Conservation (phyloP, 2,797 vertebrate species). For the Enteromius argenteus region DNA sequence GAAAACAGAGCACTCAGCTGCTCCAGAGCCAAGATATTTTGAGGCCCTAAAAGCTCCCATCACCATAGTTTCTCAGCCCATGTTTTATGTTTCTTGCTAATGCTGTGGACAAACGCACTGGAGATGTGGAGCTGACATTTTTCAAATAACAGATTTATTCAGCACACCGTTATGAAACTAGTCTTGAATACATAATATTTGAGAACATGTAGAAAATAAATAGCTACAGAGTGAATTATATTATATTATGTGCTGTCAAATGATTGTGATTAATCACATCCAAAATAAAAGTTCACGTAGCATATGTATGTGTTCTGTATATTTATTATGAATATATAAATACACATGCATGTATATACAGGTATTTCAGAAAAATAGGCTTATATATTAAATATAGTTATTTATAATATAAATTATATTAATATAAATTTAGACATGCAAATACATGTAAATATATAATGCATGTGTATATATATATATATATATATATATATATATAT, state of each 20-base stretch:
- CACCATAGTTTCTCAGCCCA: not conserved
- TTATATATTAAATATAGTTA: too few relatives aligned
- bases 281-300: too few relatives aligned
- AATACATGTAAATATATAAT: too few relatives aligned
- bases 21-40: constrained; percentile 20
- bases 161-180: not conserved
- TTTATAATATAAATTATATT: too few relatives aligned
- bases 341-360: too few relatives aligned
- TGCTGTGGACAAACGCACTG: not conserved
- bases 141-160: constrained; percentile 9
- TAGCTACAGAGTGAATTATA: not conserved
- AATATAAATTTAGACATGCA: too few relatives aligned
- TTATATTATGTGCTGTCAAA: not conserved
- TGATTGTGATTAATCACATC: too few relatives aligned
- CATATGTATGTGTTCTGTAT: too few relatives aligned
- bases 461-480: too few relatives aligned
- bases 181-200: not conserved
- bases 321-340: too few relatives aligned
- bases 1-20: constrained; percentile 32
- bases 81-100: constrained; percentile 11
- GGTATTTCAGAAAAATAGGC: too few relatives aligned
- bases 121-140: not conserved
- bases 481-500: too few relatives aligned
- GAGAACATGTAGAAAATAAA: not conserved
- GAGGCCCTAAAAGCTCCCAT: constrained; percentile 17